Conservation (phyloP, 2,113 vertebrate species). For the Periophthalmus modestus region DNA sequence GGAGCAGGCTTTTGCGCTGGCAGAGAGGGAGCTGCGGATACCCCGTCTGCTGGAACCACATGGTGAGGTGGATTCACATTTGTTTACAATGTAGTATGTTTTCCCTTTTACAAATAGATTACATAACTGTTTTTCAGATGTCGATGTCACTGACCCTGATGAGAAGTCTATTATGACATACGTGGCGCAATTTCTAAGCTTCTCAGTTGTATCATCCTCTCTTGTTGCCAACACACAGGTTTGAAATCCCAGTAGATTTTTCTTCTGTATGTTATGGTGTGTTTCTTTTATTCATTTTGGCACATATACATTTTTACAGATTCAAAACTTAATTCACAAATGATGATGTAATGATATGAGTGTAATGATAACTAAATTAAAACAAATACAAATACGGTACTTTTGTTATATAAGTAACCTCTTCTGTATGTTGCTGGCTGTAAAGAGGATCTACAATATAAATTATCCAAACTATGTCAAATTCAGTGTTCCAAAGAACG, state of each 20-base stretch:
- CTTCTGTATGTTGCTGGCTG: background rate
- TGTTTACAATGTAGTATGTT: background rate
- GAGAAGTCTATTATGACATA: conserved; percentile 96
- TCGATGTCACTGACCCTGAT: conserved; percentile 85
- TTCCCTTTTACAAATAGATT: background rate
- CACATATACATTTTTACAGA: too few relatives aligned
- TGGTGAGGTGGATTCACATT: conserved; percentile 70
- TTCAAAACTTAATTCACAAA: too few relatives aligned
- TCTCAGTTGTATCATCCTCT: conserved; percentile 77
- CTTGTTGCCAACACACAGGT: conserved; percentile 78
- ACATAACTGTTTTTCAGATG: conserved; percentile 72
- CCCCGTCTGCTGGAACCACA: conserved; percentile 87
- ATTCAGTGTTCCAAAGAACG: conserved; percentile 45
- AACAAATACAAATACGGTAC: too few relatives aligned
- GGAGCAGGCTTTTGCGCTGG: conserved; percentile 85
- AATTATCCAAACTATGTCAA: conserved; percentile 16
- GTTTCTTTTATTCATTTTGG: background rate
- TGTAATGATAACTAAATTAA: background rate
- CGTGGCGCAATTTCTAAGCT: conserved; percentile 89
- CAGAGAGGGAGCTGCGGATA: conserved; percentile 86
- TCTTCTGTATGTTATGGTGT: background rate
- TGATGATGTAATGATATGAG: too few relatives aligned
- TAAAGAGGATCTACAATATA: background rate
- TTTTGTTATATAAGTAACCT: background rate
- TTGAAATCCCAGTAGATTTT: conserved; percentile 23